phyloP scores from a whole-genome alignment of 2,113 vertebrate species.

The Psilopogon haemacephalus region DNA sequence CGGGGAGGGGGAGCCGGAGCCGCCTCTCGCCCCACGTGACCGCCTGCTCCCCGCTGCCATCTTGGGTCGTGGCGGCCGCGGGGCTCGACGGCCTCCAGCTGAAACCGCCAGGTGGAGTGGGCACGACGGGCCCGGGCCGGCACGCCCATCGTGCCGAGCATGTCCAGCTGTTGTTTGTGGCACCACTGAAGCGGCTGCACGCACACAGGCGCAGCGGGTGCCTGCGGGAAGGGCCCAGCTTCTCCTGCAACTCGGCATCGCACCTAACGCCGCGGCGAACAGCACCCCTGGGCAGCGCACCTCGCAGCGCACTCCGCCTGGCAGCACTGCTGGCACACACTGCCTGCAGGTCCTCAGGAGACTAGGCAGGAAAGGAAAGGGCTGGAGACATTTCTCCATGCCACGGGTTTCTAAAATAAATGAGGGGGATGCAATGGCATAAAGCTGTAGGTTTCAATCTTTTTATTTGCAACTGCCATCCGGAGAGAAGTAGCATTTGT shows the following conservation, averaged over 20 bases:
- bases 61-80: neutral
- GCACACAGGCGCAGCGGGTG: rapidly evolving
- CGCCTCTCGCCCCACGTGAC: neutral
- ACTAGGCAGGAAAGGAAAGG: neutral
- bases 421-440: no score
- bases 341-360: no score
- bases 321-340: neutral
- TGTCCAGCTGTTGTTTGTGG: neutral
- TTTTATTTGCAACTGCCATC: neutral
- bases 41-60: neutral
- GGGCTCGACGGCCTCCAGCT: neutral
- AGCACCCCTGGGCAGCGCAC: no score
- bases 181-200: rapidly evolving
- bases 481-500: neutral
- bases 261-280: neutral
- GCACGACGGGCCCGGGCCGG: neutral
- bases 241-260: rapidly evolving
- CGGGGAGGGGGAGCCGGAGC: neutral
- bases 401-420: neutral
- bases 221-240: rapidly evolving
- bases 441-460: neutral
- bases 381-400: rapidly evolving
- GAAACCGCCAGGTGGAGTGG: rapidly evolving
- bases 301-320: no score
- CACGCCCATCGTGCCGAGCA: neutral